Evolutionary conservation across 2,888 invertebrate species (phyloP).

Genomic region (Linnaemya tessellans): DNA sequence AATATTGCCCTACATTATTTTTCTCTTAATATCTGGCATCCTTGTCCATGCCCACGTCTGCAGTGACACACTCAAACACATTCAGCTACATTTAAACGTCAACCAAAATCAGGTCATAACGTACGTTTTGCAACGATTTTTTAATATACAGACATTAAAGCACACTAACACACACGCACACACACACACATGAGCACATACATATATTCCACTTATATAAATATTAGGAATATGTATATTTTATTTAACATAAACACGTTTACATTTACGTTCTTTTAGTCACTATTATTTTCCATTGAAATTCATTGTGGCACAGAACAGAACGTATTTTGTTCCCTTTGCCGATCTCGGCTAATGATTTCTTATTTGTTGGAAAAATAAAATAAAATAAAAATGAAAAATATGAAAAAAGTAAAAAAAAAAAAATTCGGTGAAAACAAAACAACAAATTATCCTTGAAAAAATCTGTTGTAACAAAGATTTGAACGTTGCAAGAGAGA

Average conservation of each 20-base stretch:
- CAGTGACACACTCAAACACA: neutral
- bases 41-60: neutral
- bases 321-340: neutral
- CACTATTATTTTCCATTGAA: slow-evolving; percentile 44
- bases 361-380: neutral
- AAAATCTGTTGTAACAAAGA: slow-evolving; percentile 28
- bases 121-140: slow-evolving; percentile 61
- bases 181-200: no score
- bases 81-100: slow-evolving; percentile 18
- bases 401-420: neutral
- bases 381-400: no score
- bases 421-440: slow-evolving; percentile 4
- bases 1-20: no score
- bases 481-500: neutral
- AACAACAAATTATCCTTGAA: slow-evolving; percentile 63
- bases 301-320: slow-evolving; percentile 24
- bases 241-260: slow-evolving; percentile 32
- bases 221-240: neutral
- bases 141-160: neutral
- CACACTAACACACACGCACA: no score
- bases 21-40: slow-evolving; percentile 39
- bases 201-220: neutral
- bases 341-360: neutral
- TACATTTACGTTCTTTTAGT: slow-evolving; percentile 35
- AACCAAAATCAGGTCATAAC: slow-evolving; percentile 66